These are phyloP conservation scores for Enteromius unitaeniatus DNA, from an alignment of 2,797 vertebrate species.

Conservation along the genomic window DNA sequence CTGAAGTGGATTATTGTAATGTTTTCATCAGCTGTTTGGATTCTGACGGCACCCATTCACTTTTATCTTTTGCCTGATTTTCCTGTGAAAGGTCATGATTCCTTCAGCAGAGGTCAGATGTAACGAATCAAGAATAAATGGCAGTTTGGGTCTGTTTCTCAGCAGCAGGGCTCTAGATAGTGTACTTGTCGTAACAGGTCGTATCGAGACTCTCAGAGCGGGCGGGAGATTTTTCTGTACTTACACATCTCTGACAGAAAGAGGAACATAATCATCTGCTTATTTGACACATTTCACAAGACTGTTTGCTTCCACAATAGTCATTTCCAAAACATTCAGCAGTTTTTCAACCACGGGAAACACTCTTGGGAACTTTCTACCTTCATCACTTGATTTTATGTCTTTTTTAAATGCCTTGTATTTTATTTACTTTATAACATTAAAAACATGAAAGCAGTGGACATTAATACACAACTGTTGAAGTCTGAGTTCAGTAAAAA, in stretches of 20 bases:
- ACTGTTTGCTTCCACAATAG: neutral
- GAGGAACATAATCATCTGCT: conserved; percentile 17
- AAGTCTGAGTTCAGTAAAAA: neutral
- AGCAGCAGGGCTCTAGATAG: neutral
- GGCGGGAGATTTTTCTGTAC: neutral
- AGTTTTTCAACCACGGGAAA: neutral
- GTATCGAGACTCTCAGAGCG: neutral
- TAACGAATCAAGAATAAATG: neutral
- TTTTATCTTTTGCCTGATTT: neutral
- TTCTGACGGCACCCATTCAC: neutral
- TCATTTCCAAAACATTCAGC: neutral
- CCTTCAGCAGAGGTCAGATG: neutral
- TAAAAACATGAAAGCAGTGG: neutral
- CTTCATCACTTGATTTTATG: neutral
- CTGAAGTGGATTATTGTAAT: neutral
- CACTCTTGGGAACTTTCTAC: neutral
- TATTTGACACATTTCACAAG: neutral
- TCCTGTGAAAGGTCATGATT: neutral
- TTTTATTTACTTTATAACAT: neutral
- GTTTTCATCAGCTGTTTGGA: neutral
- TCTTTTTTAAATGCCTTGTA: neutral
- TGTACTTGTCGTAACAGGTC: neutral
- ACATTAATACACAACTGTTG: neutral
- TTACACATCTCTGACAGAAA: neutral
- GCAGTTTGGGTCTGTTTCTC: neutral